Conservation (phyloP, 2,888 invertebrate species). For the Neria commutata region DNA sequence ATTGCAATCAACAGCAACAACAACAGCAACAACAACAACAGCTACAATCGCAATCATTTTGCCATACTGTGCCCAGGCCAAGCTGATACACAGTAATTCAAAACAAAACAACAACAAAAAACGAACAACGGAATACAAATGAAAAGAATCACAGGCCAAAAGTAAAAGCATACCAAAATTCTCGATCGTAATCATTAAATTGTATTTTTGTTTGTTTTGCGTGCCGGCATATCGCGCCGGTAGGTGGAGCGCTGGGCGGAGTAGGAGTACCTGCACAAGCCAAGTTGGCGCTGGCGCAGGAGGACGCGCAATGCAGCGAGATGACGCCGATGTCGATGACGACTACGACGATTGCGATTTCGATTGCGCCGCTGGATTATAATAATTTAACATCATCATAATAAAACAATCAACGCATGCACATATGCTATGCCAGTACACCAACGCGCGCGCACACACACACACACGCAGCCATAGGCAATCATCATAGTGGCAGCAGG, state of each 20-base stretch:
- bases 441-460: constrained; percentile 31
- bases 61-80: neutral
- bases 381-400: constrained; percentile 61
- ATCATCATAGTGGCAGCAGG: constrained; percentile 25
- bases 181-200: constrained; percentile 38
- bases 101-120: constrained; percentile 5
- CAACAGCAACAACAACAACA: constrained; percentile 7
- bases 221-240: constrained; percentile 6
- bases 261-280: no score
- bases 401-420: constrained; percentile 59
- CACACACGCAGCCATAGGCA: constrained; percentile 2
- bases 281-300: no score
- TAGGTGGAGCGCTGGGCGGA: no score
- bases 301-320: no score
- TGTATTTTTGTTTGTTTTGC: constrained; percentile 33
- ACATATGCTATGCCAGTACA: constrained; percentile 41
- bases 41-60: neutral
- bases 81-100: neutral
- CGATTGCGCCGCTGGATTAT: constrained; percentile 57
- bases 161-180: constrained; percentile 14
- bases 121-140: neutral
- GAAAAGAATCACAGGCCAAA: neutral
- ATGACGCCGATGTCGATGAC: constrained; percentile 46
- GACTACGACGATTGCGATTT: constrained; percentile 43
- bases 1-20: constrained; percentile 4